Percentiles rank a stretch among this genome's conserved stretches.
Conservation (phyloP, 2,113 vertebrate genomes). For the Eublepharis macularius region DNA sequence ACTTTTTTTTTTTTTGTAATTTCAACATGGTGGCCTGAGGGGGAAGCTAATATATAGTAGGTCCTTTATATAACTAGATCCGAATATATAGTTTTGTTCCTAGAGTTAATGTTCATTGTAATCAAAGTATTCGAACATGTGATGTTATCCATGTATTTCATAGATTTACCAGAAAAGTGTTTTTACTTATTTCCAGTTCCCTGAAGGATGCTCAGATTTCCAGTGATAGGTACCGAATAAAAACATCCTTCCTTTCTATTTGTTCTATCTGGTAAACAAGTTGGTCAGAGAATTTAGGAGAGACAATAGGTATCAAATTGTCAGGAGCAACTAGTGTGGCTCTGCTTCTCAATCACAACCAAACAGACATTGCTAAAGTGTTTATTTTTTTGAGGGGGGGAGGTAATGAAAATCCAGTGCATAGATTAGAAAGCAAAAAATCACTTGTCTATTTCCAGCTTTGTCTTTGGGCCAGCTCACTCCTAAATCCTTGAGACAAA, state of each 20-base stretch:
- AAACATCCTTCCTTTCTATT: background rate
- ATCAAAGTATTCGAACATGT: no score
- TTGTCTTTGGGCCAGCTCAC: no score
- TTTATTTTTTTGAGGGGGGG: no score
- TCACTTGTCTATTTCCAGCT: no score
- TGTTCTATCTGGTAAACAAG: background rate
- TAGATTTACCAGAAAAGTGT: no score
- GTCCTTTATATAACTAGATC: fast-evolving
- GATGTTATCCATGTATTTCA: no score
- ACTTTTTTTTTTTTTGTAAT: background rate
- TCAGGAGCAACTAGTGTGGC: background rate
- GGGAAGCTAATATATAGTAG: background rate
- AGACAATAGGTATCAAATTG: background rate
- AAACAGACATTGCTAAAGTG: no score
- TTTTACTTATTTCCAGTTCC: background rate
- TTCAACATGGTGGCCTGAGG: background rate
- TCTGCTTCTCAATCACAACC: background rate
- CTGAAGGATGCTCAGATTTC: background rate
- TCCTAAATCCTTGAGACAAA: no score
- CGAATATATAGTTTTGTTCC: background rate
- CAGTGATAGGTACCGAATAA: background rate
- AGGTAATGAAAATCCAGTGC: no score
- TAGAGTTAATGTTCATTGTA: background rate
- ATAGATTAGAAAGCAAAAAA: no score
- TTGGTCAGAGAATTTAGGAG: background rate